These are phyloP conservation scores for Lycophotia porphyrea DNA, from an alignment of 2,888 invertebrate genomes.

Conservation along the genomic window DNA sequence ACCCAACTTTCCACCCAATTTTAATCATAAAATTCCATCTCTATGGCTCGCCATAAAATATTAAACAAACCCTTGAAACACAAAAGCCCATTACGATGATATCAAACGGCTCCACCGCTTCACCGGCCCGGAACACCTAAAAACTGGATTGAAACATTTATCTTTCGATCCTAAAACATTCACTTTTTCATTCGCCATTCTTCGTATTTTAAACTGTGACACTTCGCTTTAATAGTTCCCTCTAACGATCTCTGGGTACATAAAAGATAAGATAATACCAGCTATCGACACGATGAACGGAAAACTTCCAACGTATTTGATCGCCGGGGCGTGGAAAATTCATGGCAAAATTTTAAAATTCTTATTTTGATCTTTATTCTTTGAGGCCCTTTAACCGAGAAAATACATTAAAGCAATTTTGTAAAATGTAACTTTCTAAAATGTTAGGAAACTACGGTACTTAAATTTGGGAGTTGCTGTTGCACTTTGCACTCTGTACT, in stretches of 20 bases:
- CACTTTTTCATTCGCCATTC: constrained; percentile 66
- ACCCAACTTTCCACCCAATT: constrained; percentile 52
- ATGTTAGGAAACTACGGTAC: constrained; percentile 10
- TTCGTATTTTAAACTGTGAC: constrained; percentile 68
- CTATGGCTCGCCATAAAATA: constrained; percentile 55
- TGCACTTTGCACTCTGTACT: constrained; percentile 41
- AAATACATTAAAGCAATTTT: constrained; percentile 13
- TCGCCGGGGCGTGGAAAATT: constrained; percentile 68
- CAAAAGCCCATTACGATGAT: constrained; percentile 63
- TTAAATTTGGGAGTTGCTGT: constrained; percentile 16
- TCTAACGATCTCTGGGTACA: constrained; percentile 70
- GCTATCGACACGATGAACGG: constrained; percentile 67
- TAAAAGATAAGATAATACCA: constrained; percentile 74
- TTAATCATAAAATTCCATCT: constrained; percentile 63
- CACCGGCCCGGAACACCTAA: constrained; percentile 61
- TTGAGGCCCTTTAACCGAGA: constrained; percentile 41
- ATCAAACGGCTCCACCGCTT: constrained; percentile 46
- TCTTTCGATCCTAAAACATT: constrained; percentile 63
- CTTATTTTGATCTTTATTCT: constrained; percentile 69
- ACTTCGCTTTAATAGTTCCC: constrained; percentile 71
- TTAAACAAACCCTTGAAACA: constrained; percentile 65
- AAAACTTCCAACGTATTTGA: constrained; percentile 71
- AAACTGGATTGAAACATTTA: constrained; percentile 68
- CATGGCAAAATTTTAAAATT: constrained; percentile 73
- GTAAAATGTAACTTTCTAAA: constrained; percentile 1